Evolutionary conservation across 2,797 vertebrate genomes (phyloP).

Genomic region (Tauraco hartlaubi): DNA sequence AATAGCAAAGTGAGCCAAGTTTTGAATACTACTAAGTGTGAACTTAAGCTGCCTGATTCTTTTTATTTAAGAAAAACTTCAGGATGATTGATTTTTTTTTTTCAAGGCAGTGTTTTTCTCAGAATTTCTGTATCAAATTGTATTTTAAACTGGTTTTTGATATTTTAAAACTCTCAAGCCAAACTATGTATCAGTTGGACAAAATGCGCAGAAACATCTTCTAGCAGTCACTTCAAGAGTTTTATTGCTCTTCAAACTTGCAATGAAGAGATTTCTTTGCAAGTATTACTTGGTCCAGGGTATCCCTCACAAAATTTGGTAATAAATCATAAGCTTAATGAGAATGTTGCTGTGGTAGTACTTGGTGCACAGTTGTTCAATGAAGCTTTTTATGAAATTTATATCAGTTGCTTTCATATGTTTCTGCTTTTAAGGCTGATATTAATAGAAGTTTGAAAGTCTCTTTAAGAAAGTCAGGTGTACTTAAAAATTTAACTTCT

Average conservation of each 20-base stretch:
- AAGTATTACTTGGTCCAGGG: background rate
- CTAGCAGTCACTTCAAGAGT: background rate
- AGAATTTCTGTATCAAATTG: background rate
- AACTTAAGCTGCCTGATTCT: background rate
- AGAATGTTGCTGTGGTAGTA: background rate
- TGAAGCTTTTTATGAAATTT: background rate
- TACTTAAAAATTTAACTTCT: background rate
- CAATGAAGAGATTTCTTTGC: background rate
- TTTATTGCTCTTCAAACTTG: background rate
- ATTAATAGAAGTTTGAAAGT: background rate
- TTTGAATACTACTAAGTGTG: background rate
- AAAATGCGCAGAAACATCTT: background rate
- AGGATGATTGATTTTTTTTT: background rate
- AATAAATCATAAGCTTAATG: background rate
- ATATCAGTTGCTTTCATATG: background rate
- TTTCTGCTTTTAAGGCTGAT: background rate
- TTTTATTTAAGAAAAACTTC: background rate
- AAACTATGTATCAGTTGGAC: background rate
- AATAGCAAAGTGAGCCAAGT: background rate
- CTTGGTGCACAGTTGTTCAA: background rate
- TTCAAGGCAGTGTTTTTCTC: background rate
- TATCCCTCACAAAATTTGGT: background rate
- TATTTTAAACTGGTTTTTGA: background rate
- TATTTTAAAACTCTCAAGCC: background rate
- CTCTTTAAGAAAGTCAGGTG: background rate